Percentiles rank a stretch among this genome's conserved stretches.
Conservation (phyloP, 2,113 vertebrate genomes). For the Psittacula cyanocephala region DNA sequence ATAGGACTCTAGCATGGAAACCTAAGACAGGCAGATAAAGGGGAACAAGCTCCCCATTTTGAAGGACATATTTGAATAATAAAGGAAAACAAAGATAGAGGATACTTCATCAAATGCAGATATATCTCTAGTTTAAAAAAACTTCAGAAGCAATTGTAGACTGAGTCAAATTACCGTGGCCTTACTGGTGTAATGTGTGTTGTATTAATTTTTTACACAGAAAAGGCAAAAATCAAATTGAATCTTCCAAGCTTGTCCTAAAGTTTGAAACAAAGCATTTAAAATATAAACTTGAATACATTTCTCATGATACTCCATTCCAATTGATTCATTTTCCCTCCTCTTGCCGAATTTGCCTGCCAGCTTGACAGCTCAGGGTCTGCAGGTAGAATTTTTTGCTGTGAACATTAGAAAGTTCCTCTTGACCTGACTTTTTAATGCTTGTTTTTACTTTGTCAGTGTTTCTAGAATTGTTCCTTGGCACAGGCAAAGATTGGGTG, state of each 20-base stretch:
- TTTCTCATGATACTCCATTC: neutral
- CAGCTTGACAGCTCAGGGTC: neutral
- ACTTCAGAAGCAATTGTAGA: neutral
- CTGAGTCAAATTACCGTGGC: neutral
- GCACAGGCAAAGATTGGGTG: neutral
- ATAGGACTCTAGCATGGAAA: neutral
- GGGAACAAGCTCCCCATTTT: neutral
- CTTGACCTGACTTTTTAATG: neutral
- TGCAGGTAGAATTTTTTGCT: neutral
- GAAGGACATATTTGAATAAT: neutral
- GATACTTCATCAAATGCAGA: neutral
- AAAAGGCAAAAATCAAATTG: neutral
- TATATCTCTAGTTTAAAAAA: neutral
- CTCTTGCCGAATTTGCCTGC: neutral
- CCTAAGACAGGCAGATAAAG: neutral
- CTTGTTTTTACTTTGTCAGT: neutral
- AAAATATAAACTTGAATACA: neutral
- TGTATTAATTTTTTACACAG: neutral
- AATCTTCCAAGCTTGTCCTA: neutral
- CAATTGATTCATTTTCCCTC: neutral
- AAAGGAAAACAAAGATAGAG: neutral
- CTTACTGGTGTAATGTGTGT: neutral
- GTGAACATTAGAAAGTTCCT: neutral
- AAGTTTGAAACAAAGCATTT: neutral
- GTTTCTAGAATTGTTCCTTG: neutral